Evolutionary conservation across 2,797 vertebrate species (phyloP), one percentile per base, ranked within the genome.

Genomic region (Apodemus agrarius): DNA sequence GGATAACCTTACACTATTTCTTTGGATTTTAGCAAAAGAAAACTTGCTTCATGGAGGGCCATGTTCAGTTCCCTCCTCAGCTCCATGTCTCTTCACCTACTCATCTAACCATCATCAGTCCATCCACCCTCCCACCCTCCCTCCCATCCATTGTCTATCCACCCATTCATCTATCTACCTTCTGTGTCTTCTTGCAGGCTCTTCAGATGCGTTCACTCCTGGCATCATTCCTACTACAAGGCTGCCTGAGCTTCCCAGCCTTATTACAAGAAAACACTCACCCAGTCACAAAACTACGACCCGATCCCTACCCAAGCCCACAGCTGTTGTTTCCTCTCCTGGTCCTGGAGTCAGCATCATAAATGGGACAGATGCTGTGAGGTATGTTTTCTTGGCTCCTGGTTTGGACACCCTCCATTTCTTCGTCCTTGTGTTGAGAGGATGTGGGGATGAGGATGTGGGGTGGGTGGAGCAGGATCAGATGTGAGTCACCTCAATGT

Each of bases 321-420:
- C 90, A 57, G 10, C 8, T 46, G 29, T 26, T 3, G 1, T 46
- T 87, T 79, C 93, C 49, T 84, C 93, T 89, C 81, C n/a, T 61
- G 54, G 46, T 14, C 43, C 59, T 6, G 57, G 9, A 87, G 57
- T 83, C 95, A 91, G 76, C n/a, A 2, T 17, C 75, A 89, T 65
- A 79, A 67, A 97, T 5, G 61, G 9, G 78, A 81, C 31, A 14
- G 1, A 10, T 31, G 9, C 80, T 81, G 43, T 1, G 89, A 96
- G 97, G 95, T 96, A 91, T 49, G 69, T n/a, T 94, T 92, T 37
- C 83, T 74, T 52, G 86, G 49, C 10, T 61, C 11, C 19, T 88
- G 59, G 14, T 57, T 87, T 9, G 57, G 78, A 81, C 9, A 46
- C 9, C 43, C 57, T 43, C 63, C 79, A 61, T 54, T 40, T 82